phyloP scores from a whole-genome alignment of 2,797 vertebrate species.

The Cuniculus paca region DNA sequence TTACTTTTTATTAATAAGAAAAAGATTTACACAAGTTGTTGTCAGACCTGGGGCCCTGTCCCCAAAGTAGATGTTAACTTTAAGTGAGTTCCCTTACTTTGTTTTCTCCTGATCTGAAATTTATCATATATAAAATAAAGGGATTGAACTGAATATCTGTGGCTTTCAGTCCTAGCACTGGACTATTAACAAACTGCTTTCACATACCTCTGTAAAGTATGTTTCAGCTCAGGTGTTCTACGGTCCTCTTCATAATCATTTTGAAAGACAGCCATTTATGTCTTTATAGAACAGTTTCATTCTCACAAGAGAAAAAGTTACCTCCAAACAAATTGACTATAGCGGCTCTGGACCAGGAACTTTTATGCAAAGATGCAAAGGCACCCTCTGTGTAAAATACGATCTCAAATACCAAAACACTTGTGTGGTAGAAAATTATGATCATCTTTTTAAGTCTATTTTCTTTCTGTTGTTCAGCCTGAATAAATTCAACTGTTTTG shows the following conservation, averaged over 20 bases:
- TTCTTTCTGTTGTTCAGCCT: not conserved
- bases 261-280: not conserved
- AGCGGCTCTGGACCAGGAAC: not conserved
- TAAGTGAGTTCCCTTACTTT: not conserved
- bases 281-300: not conserved
- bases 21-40: not conserved
- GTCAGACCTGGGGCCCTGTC: not conserved
- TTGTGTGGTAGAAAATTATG: not conserved
- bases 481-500: not conserved
- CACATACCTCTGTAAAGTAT: not conserved
- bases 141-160: not conserved
- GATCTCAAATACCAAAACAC: not conserved
- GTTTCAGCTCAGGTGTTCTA: slow-evolving; percentile 9
- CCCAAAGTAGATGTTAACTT: not conserved
- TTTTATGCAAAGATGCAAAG: not conserved
- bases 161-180: not conserved
- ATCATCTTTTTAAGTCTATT: not conserved
- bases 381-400: not conserved
- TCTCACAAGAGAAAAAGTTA: not conserved
- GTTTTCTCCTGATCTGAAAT: not conserved
- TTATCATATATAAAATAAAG: not conserved
- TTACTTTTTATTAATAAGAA: slow-evolving; percentile 10
- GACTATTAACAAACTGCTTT: not conserved
- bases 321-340: not conserved
- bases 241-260: not conserved